phyloP scores from a whole-genome alignment of 2,113 vertebrate genomes.

The Hyaena hyaena region DNA sequence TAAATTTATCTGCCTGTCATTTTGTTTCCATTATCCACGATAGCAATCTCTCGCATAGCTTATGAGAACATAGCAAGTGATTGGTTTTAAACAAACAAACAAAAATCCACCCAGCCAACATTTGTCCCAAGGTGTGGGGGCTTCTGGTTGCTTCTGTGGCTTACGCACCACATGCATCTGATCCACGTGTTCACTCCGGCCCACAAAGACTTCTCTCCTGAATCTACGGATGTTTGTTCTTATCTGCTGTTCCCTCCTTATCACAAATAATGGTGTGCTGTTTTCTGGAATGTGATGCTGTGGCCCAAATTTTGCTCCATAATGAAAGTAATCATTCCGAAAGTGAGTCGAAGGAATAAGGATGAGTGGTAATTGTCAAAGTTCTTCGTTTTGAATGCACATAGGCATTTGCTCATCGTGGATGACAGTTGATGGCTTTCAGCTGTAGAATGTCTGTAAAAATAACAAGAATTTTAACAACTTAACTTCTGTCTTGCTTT shows the following conservation, averaged over 20 bases:
- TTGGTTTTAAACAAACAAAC: slow-evolving; percentile 81
- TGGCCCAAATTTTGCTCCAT: slow-evolving; percentile 63
- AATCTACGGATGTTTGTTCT: background rate
- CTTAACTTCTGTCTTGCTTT: slow-evolving; percentile 82
- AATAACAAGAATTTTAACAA: slow-evolving; percentile 80
- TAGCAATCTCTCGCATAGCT: slow-evolving; percentile 83
- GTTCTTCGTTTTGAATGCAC: slow-evolving; percentile 76
- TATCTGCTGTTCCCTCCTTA: slow-evolving; percentile 63
- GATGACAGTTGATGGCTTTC: slow-evolving; percentile 84
- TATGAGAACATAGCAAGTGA: slow-evolving; percentile 81
- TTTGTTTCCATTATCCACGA: slow-evolving; percentile 85
- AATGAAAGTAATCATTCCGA: slow-evolving; percentile 32
- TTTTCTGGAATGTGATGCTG: slow-evolving; percentile 62
- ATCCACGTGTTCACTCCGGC: slow-evolving; percentile 20
- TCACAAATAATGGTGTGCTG: slow-evolving; percentile 31
- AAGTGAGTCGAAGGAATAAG: slow-evolving; percentile 41
- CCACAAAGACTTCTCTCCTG: slow-evolving; percentile 68
- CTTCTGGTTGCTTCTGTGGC: slow-evolving; percentile 46
- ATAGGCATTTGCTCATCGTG: slow-evolving; percentile 81
- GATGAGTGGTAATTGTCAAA: slow-evolving; percentile 79
- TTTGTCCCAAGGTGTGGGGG: slow-evolving; percentile 57
- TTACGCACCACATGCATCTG: slow-evolving; percentile 47
- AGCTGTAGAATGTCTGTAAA: slow-evolving; percentile 79
- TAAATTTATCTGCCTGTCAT: slow-evolving; percentile 87
- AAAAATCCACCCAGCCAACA: slow-evolving; percentile 70